Conservation (phyloP, 2,113 vertebrate genomes). For the Plestiodon gilberti region DNA sequence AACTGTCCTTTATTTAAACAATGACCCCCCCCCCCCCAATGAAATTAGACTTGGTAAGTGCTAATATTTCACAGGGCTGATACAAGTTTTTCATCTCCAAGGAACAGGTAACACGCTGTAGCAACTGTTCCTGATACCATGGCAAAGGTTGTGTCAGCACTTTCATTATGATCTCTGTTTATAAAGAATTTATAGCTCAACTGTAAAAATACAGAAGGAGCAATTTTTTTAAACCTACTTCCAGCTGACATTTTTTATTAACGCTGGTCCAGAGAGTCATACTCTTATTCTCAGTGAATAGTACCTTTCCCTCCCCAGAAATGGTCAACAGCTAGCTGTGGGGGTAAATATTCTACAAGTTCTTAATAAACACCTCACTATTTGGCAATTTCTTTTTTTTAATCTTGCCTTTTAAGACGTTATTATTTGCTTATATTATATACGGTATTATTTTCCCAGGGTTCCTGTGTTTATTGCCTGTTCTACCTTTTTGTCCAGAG, state of each 20-base stretch:
- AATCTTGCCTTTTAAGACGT: conserved; percentile 3
- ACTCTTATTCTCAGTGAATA: not conserved
- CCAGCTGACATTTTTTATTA: conserved; percentile 29
- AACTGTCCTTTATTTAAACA: conserved; percentile 54
- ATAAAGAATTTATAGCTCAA: conserved; percentile 39
- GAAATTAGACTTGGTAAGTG: conserved; percentile 60
- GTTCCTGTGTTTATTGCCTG: not conserved
- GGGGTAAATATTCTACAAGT: not conserved
- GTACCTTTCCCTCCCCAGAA: not conserved
- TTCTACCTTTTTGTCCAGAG: not conserved
- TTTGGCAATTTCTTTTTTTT: not conserved
- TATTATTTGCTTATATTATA: not conserved
- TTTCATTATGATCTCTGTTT: conserved; percentile 41
- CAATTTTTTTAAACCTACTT: conserved; percentile 26
- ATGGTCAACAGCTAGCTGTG: not conserved
- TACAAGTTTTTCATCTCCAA: conserved; percentile 41
- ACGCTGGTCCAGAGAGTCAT: not conserved
- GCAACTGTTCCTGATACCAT: conserved; percentile 13
- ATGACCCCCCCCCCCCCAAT: conserved; percentile 28
- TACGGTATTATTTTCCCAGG: not conserved
- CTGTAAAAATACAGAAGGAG: conserved; percentile 50
- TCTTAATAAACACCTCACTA: not conserved
- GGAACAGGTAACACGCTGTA: conserved; percentile 49
- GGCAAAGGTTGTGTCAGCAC: conserved; percentile 34
- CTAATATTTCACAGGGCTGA: conserved; percentile 46